Evolutionary conservation across 2,888 invertebrate genomes (phyloP).

Genomic region (Merodon equestris): DNA sequence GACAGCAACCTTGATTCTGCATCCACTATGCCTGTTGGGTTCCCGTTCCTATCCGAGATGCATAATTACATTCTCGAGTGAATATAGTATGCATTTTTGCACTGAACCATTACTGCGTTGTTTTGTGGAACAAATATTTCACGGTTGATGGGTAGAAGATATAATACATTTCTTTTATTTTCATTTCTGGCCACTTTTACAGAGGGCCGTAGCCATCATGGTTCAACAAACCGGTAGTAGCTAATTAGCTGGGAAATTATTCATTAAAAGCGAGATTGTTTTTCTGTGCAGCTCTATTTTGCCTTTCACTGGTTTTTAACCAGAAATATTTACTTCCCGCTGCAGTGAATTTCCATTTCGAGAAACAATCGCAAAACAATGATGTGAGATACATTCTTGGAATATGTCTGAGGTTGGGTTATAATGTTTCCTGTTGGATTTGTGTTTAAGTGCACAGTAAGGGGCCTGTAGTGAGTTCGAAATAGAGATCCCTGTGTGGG

Average conservation of each 20-base stretch:
- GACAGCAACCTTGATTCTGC: neutral
- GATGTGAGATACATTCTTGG: too few species aligned
- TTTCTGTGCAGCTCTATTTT: too few species aligned
- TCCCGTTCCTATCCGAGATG: neutral
- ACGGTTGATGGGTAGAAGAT: too few species aligned
- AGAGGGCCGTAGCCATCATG: neutral
- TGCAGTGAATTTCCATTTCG: too few species aligned
- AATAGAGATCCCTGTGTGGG: too few species aligned
- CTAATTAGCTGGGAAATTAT: slow-evolving; percentile 18
- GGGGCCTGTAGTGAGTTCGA: too few species aligned
- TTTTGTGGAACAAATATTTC: neutral
- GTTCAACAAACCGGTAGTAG: slow-evolving; percentile 16
- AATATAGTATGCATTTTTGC: slow-evolving; percentile 5
- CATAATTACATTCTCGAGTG: neutral
- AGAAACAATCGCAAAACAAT: too few species aligned
- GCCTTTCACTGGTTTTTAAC: too few species aligned
- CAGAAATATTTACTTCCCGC: too few species aligned
- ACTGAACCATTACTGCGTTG: neutral
- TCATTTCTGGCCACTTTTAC: neutral
- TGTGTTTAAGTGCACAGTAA: too few species aligned
- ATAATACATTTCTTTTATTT: neutral
- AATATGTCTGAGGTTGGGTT: too few species aligned
- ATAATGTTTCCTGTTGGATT: too few species aligned
- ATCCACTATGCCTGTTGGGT: neutral
- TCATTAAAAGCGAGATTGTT: slow-evolving; percentile 3